Conservation (phyloP, 2,113 vertebrate genomes). For the Gallinago undulata region DNA sequence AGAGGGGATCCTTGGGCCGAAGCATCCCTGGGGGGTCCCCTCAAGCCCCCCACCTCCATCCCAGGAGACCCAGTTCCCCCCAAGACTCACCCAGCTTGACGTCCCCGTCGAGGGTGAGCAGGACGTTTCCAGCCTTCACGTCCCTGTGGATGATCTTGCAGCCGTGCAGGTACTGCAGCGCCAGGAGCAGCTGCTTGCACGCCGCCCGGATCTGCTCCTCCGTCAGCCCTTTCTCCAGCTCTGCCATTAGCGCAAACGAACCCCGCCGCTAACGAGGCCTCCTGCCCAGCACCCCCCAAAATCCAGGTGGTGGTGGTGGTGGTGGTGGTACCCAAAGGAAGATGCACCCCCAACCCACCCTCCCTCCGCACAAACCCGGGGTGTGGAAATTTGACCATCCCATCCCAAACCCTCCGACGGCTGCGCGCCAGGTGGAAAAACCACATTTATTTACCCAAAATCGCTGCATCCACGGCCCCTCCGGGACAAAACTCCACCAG, state of each 20-base stretch:
- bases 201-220: conserved; percentile 74
- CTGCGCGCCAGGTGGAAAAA: fast-evolving
- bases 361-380: not conserved
- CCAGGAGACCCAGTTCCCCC: fast-evolving
- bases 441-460: conserved; percentile 64
- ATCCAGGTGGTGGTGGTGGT: fast-evolving
- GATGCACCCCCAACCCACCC: not conserved
- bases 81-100: conserved; percentile 69
- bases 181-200: conserved; percentile 73
- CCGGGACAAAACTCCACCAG: conserved; percentile 78
- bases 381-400: not conserved
- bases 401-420: not conserved
- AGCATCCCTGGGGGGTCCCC: not conserved
- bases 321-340: not conserved
- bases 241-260: not conserved
- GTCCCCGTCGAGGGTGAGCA: conserved; percentile 72
- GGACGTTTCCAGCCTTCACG: conserved; percentile 74
- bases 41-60: not conserved
- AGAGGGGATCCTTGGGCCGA: not conserved
- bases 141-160: conserved; percentile 76
- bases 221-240: conserved; percentile 69
- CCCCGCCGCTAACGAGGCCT: fast-evolving
- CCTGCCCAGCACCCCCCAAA: not conserved
- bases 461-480: conserved; percentile 73
- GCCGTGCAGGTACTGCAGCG: conserved; percentile 68